phyloP scores from a whole-genome alignment of 2,113 vertebrate genomes.

The Sinocyclocheilus anophthalmus region DNA sequence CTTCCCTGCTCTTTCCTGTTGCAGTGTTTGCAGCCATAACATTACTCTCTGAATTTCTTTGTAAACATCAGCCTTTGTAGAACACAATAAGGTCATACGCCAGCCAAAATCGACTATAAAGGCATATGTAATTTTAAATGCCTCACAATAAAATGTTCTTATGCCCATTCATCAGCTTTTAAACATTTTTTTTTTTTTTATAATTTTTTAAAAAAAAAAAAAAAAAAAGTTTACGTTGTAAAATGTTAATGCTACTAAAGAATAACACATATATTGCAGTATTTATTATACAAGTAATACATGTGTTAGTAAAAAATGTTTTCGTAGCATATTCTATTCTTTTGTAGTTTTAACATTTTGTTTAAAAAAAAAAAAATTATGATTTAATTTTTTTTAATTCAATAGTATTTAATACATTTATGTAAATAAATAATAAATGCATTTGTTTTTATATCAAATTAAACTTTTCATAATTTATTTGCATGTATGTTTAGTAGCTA shows the following conservation, averaged over 20 bases:
- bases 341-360: neutral
- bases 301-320: too few species aligned
- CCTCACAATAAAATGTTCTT: neutral
- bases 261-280: too few species aligned
- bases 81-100: neutral
- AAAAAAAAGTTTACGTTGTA: too few species aligned
- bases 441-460: too few species aligned
- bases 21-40: neutral
- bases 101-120: neutral
- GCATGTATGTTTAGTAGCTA: neutral
- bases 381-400: neutral
- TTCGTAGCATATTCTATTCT: neutral
- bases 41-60: neutral
- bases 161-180: too few species aligned
- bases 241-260: too few species aligned
- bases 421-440: too few species aligned
- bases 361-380: too few species aligned
- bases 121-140: neutral
- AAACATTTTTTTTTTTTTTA: too few species aligned
- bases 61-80: neutral
- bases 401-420: neutral
- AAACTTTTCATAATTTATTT: too few species aligned
- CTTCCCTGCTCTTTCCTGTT: neutral
- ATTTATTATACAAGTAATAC: too few species aligned
- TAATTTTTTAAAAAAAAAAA: too few species aligned